These are phyloP conservation scores for Hermatobates lingyangjiaoensis DNA, from an alignment of 1,140 invertebrate species.

Conservation along the genomic window DNA sequence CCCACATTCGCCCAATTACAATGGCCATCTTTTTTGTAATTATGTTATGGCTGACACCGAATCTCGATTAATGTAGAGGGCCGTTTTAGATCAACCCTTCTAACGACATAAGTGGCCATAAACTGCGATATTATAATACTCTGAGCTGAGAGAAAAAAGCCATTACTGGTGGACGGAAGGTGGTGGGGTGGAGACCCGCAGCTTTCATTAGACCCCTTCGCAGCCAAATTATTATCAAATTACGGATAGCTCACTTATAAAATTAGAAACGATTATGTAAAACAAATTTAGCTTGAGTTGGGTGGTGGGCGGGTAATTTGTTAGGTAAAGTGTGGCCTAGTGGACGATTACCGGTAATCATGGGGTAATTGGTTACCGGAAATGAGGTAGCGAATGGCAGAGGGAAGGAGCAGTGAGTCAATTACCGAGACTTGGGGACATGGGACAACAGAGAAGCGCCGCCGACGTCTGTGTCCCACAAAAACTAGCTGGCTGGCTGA, in stretches of 20 bases:
- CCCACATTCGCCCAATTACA: not conserved
- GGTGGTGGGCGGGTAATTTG: slow-evolving; percentile 4
- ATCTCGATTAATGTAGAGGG: not conserved
- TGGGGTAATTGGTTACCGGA: slow-evolving; percentile 8
- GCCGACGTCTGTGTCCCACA: too few species aligned
- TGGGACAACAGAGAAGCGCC: too few species aligned
- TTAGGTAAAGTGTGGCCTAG: slow-evolving; percentile 9
- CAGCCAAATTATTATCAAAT: slow-evolving; percentile 11
- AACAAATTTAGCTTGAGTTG: slow-evolving; percentile 11
- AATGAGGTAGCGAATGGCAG: slow-evolving; percentile 11
- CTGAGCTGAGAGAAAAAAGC: not conserved
- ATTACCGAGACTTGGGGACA: too few species aligned
- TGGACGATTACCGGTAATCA: slow-evolving; percentile 7
- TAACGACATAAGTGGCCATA: not conserved
- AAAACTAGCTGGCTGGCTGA: too few species aligned
- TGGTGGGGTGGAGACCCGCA: not conserved
- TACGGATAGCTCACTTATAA: slow-evolving; percentile 13
- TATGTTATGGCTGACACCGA: not conserved
- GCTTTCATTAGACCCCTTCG: not conserved
- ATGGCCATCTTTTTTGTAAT: not conserved
- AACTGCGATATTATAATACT: not conserved
- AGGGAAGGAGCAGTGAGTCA: too few species aligned
- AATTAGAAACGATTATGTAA: slow-evolving; percentile 14
- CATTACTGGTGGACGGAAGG: not conserved
- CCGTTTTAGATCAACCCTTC: not conserved